phyloP scores from a whole-genome alignment of 2,797 vertebrate genomes.

The Pipistrellus nathusii region DNA sequence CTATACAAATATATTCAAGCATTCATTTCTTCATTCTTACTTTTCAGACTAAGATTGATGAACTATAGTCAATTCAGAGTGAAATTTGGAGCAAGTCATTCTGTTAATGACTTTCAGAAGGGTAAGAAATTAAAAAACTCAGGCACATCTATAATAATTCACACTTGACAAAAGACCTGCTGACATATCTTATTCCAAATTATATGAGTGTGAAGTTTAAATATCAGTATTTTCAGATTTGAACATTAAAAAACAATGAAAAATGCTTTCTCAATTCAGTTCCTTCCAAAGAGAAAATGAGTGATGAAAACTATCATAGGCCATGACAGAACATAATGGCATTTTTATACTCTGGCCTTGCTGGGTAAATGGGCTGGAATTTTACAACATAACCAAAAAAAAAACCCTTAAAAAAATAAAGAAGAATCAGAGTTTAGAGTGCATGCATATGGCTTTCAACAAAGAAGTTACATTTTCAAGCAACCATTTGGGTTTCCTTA shows the following conservation, averaged over 20 bases:
- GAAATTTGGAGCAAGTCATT: constrained; percentile 11
- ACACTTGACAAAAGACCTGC: constrained; percentile 44
- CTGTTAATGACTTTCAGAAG: constrained; percentile 48
- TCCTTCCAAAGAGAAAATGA: constrained; percentile 66
- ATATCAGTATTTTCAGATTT: constrained; percentile 30
- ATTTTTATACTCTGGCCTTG: constrained; percentile 62
- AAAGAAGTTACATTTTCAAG: constrained; percentile 15
- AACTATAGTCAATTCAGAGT: background rate
- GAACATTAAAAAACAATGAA: too few species aligned
- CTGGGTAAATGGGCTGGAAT: constrained; percentile 62
- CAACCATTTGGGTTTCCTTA: constrained; percentile 34
- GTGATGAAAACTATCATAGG: constrained; percentile 66
- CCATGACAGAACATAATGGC: constrained; percentile 58
- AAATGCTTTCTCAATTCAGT: too few species aligned
- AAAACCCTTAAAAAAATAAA: background rate
- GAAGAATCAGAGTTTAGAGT: constrained; percentile 17
- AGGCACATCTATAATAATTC: constrained; percentile 8
- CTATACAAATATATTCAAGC: constrained; percentile 28
- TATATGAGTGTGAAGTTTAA: constrained; percentile 68
- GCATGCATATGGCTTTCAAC: background rate
- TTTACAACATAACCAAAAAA: constrained; percentile 62
- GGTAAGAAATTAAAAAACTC: constrained; percentile 32
- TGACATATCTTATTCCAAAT: constrained; percentile 64
- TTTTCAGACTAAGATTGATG: constrained; percentile 22
- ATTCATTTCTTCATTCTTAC: background rate